A percentile compares a stretch with the other conserved stretches of the same genome.
Evolutionary conservation across 2,888 invertebrate species (phyloP).

Genomic region (Phaonia tiefii): DNA sequence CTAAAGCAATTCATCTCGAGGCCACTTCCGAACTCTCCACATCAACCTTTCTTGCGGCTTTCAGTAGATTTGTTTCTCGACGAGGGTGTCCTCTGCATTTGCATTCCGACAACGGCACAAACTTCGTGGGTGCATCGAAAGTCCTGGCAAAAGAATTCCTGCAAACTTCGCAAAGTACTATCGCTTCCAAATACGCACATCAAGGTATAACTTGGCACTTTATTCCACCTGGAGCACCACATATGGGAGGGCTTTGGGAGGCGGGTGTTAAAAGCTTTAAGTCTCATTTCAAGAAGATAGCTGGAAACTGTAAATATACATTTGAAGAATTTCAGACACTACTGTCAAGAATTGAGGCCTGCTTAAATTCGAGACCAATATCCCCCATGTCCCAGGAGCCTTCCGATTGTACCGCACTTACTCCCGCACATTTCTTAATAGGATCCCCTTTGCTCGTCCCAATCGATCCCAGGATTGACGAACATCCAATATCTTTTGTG

Average conservation of each 20-base stretch:
- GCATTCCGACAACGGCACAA: slow-evolving; percentile 57
- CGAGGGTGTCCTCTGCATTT: slow-evolving; percentile 46
- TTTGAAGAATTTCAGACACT: no score
- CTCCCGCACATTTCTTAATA: not conserved
- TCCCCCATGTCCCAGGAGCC: not conserved
- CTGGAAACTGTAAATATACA: not conserved
- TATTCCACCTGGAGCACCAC: slow-evolving; percentile 34
- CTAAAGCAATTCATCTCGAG: not conserved
- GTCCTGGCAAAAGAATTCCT: slow-evolving; percentile 24
- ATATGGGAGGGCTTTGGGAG: slow-evolving; percentile 28
- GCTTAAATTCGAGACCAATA: not conserved
- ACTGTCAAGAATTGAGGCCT: slow-evolving; percentile 24
- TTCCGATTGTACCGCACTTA: not conserved
- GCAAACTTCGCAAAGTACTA: not conserved
- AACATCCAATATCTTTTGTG: not conserved
- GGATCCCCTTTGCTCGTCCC: not conserved
- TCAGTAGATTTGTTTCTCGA: slow-evolving; percentile 47
- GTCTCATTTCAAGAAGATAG: not conserved
- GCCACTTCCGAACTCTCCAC: no score
- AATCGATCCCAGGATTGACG: not conserved
- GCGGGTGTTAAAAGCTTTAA: slow-evolving; percentile 16
- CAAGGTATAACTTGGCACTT: slow-evolving; percentile 10
- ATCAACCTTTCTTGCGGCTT: no score
- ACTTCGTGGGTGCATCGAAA: no score
- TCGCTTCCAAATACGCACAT: not conserved